A percentile compares a stretch with the other conserved stretches of the same genome.
Conservation (phyloP, 2,113 vertebrate genomes). For the Gymnorhina tibicen region DNA sequence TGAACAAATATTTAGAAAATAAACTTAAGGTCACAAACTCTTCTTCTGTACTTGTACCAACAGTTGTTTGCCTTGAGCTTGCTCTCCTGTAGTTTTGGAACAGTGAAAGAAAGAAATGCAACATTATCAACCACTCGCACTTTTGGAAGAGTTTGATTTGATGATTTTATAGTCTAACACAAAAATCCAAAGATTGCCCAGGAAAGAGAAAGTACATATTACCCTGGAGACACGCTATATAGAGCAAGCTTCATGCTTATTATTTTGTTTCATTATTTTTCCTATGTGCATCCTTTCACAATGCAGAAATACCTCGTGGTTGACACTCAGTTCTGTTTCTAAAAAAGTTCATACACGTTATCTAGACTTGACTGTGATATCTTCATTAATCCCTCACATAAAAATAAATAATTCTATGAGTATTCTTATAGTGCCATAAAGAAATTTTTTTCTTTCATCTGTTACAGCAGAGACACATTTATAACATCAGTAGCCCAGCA, state of each 20-base stretch:
- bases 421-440: background rate
- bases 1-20: background rate
- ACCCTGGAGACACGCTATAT: background rate
- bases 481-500: background rate
- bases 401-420: background rate
- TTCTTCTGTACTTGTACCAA: background rate
- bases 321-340: background rate
- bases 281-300: background rate
- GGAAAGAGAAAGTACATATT: background rate
- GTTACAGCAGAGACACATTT: background rate
- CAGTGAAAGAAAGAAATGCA: background rate
- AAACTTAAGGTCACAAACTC: background rate
- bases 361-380: background rate
- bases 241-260: background rate
- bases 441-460: background rate
- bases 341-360: fast-evolving
- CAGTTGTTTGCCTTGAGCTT: background rate
- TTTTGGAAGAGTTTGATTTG: background rate
- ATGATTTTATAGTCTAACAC: background rate
- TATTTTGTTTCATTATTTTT: background rate
- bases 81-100: background rate
- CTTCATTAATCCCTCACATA: background rate
- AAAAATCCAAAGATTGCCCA: background rate
- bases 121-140: background rate
- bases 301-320: background rate